phyloP scores from a whole-genome alignment of 1,140 invertebrate genomes.

The Aphaenogaster floridana region DNA sequence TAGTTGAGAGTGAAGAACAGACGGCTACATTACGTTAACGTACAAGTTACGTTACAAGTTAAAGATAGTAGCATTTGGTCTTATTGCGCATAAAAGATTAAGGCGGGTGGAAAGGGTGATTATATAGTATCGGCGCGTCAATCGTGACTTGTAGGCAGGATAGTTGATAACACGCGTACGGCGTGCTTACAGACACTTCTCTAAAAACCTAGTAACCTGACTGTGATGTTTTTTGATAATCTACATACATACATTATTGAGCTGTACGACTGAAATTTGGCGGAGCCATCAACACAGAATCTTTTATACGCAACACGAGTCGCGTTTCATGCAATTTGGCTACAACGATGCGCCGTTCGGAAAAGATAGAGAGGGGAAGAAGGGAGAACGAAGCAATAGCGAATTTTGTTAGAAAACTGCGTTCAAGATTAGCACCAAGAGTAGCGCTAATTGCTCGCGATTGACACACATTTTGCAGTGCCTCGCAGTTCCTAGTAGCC shows the following conservation, averaged over 20 bases:
- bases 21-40: neutral
- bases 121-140: neutral
- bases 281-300: constrained; percentile 44
- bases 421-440: constrained; percentile 38
- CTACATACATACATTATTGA: constrained; percentile 76
- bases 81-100: constrained; percentile 54
- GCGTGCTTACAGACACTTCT: constrained; percentile 64
- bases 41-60: neutral
- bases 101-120: too few relatives aligned
- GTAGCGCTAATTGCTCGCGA: constrained; percentile 56
- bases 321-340: constrained; percentile 41
- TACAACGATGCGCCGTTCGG: constrained; percentile 30
- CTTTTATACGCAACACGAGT: constrained; percentile 51
- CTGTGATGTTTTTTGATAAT: constrained; percentile 83
- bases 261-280: constrained; percentile 66
- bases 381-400: constrained; percentile 16
- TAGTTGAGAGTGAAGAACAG: constrained; percentile 21
- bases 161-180: constrained; percentile 5
- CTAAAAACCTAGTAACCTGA: constrained; percentile 79
- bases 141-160: constrained; percentile 27
- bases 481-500: constrained; percentile 80
- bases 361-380: neutral
- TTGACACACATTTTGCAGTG: constrained; percentile 73
- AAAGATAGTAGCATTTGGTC: constrained; percentile 26
- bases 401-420: constrained; percentile 59